phyloP scores from a whole-genome alignment of 1,140 invertebrate genomes.

The Procambarus clarkii region DNA sequence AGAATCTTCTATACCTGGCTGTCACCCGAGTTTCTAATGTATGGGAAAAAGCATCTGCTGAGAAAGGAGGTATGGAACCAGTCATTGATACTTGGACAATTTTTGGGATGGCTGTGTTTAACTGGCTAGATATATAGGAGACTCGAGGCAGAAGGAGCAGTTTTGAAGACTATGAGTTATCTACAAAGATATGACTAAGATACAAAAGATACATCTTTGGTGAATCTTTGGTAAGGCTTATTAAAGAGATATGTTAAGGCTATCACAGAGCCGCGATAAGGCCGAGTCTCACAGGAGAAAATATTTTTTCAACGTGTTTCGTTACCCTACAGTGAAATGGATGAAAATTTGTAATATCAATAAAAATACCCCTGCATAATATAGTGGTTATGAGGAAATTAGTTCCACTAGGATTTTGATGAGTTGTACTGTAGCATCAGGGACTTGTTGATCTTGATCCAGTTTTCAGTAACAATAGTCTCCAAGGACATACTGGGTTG shows the following conservation, averaged over 20 bases:
- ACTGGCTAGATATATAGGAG: conserved; percentile 24
- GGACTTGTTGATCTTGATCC: not conserved
- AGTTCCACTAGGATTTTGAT: not conserved
- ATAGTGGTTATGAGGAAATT: conserved; percentile 4
- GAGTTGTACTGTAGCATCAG: not conserved
- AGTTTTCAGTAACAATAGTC: not conserved
- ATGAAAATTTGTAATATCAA: conserved; percentile 1
- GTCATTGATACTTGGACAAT: not conserved
- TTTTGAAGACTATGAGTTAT: conserved; percentile 8
- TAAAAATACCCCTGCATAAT: conserved; percentile 7
- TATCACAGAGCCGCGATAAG: conserved; percentile 66
- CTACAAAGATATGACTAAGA: conserved; percentile 41
- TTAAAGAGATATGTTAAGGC: conserved; percentile 65
- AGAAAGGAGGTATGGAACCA: not conserved
- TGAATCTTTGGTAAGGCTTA: conserved; percentile 68
- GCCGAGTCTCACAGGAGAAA: conserved; percentile 64
- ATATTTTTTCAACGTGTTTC: conserved; percentile 46
- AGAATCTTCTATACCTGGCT: not conserved
- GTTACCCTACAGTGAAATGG: conserved; percentile 17
- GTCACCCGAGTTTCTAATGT: not conserved
- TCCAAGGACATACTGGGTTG: not conserved
- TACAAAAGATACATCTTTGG: conserved; percentile 66
- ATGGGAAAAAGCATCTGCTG: conserved; percentile 12
- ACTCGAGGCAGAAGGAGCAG: conserved; percentile 15
- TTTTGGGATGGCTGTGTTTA: not conserved